phyloP scores from a whole-genome alignment of 2,888 invertebrate species.

The Epsilonema sp. region DNA sequence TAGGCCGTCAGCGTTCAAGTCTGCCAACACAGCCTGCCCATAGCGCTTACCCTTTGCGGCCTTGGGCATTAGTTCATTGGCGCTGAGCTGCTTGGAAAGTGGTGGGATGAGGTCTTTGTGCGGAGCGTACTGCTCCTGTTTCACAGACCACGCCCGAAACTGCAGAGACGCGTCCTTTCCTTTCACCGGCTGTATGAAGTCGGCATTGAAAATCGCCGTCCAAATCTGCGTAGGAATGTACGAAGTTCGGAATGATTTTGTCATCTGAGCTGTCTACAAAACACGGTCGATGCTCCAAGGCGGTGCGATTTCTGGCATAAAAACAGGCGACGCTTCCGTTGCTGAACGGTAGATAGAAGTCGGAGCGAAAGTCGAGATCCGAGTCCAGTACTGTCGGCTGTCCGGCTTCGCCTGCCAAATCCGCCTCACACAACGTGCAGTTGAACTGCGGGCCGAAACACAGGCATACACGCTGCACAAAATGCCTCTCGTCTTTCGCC shows the following conservation, averaged over 20 bases:
- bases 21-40: conserved; percentile 5
- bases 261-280: not conserved
- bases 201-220: not conserved
- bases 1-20: conserved; percentile 6
- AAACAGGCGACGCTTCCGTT: not conserved
- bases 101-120: not conserved
- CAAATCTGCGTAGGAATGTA: not conserved
- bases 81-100: not conserved
- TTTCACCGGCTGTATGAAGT: not conserved
- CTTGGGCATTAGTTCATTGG: too few relatives aligned
- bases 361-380: not conserved
- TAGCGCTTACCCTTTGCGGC: too few relatives aligned
- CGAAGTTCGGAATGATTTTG: not conserved
- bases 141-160: not conserved
- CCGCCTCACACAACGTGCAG: too few relatives aligned
- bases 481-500: not conserved
- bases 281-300: not conserved
- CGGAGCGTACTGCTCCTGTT: not conserved
- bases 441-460: not conserved
- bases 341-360: not conserved
- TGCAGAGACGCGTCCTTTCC: not conserved
- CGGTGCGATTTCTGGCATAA: not conserved
- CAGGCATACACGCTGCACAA: not conserved
- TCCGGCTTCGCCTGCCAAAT: too few relatives aligned
- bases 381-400: conserved; percentile 1